phyloP scores from a whole-genome alignment of 2,888 invertebrate genomes.

The Phragmatobia fuliginosa region DNA sequence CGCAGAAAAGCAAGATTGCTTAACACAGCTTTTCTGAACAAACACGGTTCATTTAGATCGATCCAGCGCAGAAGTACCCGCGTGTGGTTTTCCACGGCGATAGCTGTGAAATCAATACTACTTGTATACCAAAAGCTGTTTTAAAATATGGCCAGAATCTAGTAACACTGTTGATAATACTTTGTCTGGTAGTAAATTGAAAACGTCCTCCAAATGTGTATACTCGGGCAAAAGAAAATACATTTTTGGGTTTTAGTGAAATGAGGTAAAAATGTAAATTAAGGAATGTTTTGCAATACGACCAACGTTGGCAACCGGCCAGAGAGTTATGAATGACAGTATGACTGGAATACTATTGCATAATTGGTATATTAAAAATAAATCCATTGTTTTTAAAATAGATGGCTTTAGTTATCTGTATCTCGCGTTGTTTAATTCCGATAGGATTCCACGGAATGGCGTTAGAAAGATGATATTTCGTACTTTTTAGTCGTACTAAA shows the following conservation, averaged over 20 bases:
- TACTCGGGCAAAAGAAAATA: background rate
- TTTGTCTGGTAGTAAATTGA: background rate
- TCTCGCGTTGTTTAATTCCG: no score
- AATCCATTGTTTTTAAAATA: no score
- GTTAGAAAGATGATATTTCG: no score
- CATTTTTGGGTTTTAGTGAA: background rate
- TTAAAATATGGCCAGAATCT: background rate
- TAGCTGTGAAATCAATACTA: background rate
- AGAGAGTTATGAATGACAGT: constrained; percentile 34
- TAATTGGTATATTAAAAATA: no score
- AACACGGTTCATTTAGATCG: background rate
- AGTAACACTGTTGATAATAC: background rate
- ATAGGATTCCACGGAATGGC: no score
- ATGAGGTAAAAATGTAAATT: constrained; percentile 20
- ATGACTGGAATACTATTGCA: constrained; percentile 30
- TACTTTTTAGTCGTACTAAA: no score
- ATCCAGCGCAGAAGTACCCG: background rate
- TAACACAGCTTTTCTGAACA: background rate
- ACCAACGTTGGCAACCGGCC: constrained; percentile 38
- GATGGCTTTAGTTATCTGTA: no score
- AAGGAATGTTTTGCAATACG: constrained; percentile 26
- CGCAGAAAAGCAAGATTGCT: background rate
- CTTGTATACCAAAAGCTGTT: background rate
- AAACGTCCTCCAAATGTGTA: background rate
- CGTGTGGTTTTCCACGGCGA: background rate